Percentiles rank a stretch among this genome's conserved stretches.
phyloP scores from a whole-genome alignment of 2,797 vertebrate genomes.

The Acipenser ruthenus region DNA sequence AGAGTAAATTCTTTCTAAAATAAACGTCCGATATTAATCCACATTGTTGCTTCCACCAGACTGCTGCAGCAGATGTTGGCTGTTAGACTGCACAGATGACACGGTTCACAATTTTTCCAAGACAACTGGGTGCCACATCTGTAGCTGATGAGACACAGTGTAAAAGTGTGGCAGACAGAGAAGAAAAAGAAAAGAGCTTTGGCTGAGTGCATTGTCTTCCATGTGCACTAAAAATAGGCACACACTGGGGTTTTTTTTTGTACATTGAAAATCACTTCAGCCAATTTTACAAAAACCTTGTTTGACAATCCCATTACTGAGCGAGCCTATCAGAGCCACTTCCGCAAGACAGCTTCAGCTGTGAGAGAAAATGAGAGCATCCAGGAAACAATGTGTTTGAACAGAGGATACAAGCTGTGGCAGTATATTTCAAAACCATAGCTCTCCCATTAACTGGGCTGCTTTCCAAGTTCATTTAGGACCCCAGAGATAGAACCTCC shows the following conservation, averaged over 20 bases:
- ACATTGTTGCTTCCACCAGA: too few species aligned
- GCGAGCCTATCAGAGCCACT: slow-evolving; percentile 41
- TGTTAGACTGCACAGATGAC: slow-evolving; percentile 69
- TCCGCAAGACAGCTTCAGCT: slow-evolving; percentile 35
- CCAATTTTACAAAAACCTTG: slow-evolving; percentile 33
- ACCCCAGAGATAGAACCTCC: slow-evolving; percentile 66
- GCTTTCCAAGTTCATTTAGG: slow-evolving; percentile 71
- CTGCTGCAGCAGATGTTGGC: slow-evolving; percentile 39
- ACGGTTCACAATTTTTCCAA: slow-evolving; percentile 71
- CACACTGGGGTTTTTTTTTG: slow-evolving; percentile 26
- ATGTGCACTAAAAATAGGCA: slow-evolving; percentile 57
- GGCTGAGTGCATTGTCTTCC: slow-evolving; percentile 47
- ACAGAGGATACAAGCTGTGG: slow-evolving; percentile 42
- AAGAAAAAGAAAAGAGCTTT: slow-evolving; percentile 32
- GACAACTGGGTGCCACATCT: slow-evolving; percentile 63
- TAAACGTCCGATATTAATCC: too few species aligned
- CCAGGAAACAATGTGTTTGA: slow-evolving; percentile 43
- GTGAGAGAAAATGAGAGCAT: slow-evolving; percentile 29
- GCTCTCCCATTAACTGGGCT: slow-evolving; percentile 66
- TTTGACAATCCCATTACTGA: slow-evolving; percentile 47
- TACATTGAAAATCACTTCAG: slow-evolving; percentile 28
- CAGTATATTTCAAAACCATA: slow-evolving; percentile 44
- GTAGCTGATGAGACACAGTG: slow-evolving; percentile 51
- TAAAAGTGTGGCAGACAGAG: slow-evolving; percentile 54
- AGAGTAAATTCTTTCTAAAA: too few species aligned